Conservation (phyloP, 2,888 invertebrate species). For the Spilosoma lubricipeda region DNA sequence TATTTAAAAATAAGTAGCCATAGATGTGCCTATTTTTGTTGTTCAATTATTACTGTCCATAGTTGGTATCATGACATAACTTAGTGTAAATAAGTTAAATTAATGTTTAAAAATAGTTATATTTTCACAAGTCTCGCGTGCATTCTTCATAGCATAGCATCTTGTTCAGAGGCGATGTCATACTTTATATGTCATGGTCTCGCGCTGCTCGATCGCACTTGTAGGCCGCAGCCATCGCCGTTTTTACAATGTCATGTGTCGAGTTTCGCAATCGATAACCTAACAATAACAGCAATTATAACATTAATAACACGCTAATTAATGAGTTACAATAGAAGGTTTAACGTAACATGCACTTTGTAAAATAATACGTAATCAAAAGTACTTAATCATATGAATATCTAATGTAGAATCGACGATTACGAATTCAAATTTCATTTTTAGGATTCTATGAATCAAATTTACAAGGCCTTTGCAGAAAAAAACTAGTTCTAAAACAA, state of each 20-base stretch:
- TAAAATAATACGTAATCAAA: slow-evolving; percentile 16
- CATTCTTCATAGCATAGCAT: slow-evolving; percentile 72
- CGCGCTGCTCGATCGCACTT: slow-evolving; percentile 81
- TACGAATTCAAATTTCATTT: slow-evolving; percentile 27
- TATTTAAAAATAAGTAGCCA: background rate
- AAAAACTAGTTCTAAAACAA: slow-evolving; percentile 53
- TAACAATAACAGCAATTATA: slow-evolving; percentile 71
- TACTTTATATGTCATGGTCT: slow-evolving; percentile 83
- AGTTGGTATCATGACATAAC: slow-evolving; percentile 7
- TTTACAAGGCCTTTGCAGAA: slow-evolving; percentile 15
- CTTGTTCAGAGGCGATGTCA: slow-evolving; percentile 72
- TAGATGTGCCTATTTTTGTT: background rate
- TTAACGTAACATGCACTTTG: slow-evolving; percentile 17
- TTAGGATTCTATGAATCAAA: slow-evolving; percentile 47
- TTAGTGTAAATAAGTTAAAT: slow-evolving; percentile 42
- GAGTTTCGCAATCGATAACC: slow-evolving; percentile 76
- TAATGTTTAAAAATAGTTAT: slow-evolving; percentile 35
- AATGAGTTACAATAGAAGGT: slow-evolving; percentile 40
- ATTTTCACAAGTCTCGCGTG: slow-evolving; percentile 62
- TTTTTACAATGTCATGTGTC: slow-evolving; percentile 85
- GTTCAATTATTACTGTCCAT: background rate
- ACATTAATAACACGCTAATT: slow-evolving; percentile 54
- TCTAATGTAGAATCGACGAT: slow-evolving; percentile 22
- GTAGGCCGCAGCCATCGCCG: slow-evolving; percentile 81
- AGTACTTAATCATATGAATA: background rate